Base-by-base conservation (phyloP, 2,888 invertebrate species). In the Phragmatobia fuliginosa region DNA sequence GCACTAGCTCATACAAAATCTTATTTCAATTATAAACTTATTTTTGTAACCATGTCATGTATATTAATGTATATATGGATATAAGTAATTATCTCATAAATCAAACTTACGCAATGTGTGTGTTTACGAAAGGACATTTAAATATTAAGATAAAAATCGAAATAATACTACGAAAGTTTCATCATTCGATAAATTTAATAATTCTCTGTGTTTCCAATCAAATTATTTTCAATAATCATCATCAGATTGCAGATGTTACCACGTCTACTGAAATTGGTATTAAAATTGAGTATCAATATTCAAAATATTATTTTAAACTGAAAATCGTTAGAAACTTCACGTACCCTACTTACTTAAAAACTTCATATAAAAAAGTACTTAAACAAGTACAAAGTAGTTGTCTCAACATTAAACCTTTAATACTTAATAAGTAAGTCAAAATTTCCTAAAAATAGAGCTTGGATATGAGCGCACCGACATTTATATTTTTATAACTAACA, bases 381-480 rank as follows among this genome's bases (percentile, higher is more conserved):
- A 52, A 3, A 52, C n/a, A 52, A 52, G 52, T 52, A n/a, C 52
- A 52, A 25, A 25, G 11, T 25, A 25, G 8, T 49, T 49, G 41
- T 18, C 5, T 49, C n/a, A 49, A 25, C 11, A 14, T n/a, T 3
- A 49, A 52, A 52, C 25, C 11, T 25, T 52, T 52, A 52, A 11
- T 14, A 25, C 11, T 52, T 52, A 52, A 11, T 14, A 10, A 10
- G 10, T 14, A 1, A 25, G 11, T 52, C 25, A 52, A 25, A n/a
- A 49, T 49, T 49, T 49, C n/a, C 10, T 49, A n/a, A 10, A n/a
- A 10, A 49, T 49, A 49, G n/a, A 52, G 14, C 11, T 52, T 25
- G 52, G 6, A 16, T 61, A 61, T 72, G 59, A 70, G 70, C 33
- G 59, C 25, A 65, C n/a, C n/a, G 14, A 66, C 38, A 58, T 36